Conservation (phyloP, 2,888 invertebrate genomes). For the Temnothorax unifasciatus region DNA sequence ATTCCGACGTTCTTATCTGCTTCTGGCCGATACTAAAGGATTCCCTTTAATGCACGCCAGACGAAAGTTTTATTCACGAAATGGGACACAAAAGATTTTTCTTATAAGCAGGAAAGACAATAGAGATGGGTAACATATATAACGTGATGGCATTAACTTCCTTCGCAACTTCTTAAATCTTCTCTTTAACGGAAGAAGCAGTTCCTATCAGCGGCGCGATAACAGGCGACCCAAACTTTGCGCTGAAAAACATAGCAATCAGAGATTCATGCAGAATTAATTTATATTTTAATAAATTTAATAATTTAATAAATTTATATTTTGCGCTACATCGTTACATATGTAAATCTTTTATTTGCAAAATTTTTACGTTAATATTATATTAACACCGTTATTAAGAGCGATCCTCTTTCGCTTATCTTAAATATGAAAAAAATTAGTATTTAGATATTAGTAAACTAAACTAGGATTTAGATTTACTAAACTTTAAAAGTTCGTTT, state of each 20-base stretch:
- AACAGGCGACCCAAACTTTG: not conserved
- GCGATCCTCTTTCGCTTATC: not conserved
- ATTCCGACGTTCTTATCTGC: conserved; percentile 27
- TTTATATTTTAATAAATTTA: conserved; percentile 10
- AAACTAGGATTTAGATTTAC: not conserved
- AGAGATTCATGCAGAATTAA: conserved; percentile 25
- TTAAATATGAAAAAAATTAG: not conserved
- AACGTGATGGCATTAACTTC: conserved; percentile 13
- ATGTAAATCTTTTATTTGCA: conserved; percentile 28
- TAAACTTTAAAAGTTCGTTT: not conserved
- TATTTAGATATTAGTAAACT: not conserved
- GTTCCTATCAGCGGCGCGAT: not conserved
- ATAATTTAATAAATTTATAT: too few relatives aligned
- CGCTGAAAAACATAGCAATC: conserved; percentile 12
- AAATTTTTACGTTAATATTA: conserved; percentile 11
- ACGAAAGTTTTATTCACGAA: not conserved
- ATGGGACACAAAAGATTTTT: not conserved
- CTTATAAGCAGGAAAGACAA: not conserved
- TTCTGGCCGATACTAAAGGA: conserved; percentile 22
- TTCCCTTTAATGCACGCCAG: conserved; percentile 24
- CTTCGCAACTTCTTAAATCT: not conserved
- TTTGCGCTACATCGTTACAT: not conserved
- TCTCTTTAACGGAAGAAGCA: conserved; percentile 1
- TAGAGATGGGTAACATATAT: not conserved
- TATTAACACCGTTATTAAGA: conserved; percentile 6